Base-by-base conservation (phyloP, 2,888 invertebrate genomes). In the Maniola hyperantus region DNA sequence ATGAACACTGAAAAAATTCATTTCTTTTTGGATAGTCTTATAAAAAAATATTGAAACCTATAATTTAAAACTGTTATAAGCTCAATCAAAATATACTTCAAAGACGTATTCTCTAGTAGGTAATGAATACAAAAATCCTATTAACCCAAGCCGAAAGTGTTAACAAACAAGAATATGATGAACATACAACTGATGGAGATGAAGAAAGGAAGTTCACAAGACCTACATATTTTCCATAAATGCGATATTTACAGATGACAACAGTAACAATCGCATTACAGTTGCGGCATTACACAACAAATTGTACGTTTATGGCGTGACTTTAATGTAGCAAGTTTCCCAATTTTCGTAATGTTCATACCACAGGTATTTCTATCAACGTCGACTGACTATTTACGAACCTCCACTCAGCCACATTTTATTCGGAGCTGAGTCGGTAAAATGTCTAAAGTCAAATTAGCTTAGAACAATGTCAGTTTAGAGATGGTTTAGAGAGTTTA, bases 301-400 rank as follows among this genome's bases (percentile, higher is more conserved):
- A 42, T 62, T 62, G 61, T 62, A 42, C 42, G 50, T 62, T 62
- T 62, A 62, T 62, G 61, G 61, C 61, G 61, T 51, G 61, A 62
- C 61, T 62, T 39, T 62, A 62, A 62, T 62, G 53, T 53, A 53
- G 53, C 39, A 61, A 61, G 60, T 62, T 62, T 62, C 62, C 62
- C 62, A 62, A 62, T 62, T 62, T 53, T 62, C 62, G 62, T 62
- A 62, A 62, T 42, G 62, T n/a, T 62, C 62, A 53, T 33, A 62
- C 51, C 62, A 42, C 53, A 53, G 39, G 62, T 62, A 62, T 62
- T 62, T 62, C 62, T 53, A 61, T 61, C 50, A 61, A 61, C 60
- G 48, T 62, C 62, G 42, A 20, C 48, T 53, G 42, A 61, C 60
- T 34, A 60, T 48, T 39, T 61, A 48, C 59, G 10, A 48, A 48